These are phyloP conservation scores for Ochotona curzoniae DNA, from an alignment of 2,113 vertebrate genomes.

Conservation along the genomic window DNA sequence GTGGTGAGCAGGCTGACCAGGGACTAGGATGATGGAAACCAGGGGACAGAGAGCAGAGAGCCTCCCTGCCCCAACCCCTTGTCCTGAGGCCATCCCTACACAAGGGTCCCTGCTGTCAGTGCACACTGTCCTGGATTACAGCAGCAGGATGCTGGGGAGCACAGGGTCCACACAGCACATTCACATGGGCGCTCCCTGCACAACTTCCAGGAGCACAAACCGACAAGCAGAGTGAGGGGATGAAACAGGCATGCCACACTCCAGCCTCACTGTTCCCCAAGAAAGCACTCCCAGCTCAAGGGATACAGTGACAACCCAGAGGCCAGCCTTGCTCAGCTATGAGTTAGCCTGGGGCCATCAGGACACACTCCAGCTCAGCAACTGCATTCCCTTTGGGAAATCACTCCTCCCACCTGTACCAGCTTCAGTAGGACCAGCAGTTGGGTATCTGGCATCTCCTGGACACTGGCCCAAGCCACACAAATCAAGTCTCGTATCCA, in stretches of 20 bases:
- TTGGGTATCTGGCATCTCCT: no score
- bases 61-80: no score
- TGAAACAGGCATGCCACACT: not conserved
- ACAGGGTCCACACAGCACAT: not conserved
- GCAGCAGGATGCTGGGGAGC: not conserved
- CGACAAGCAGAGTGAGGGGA: not conserved
- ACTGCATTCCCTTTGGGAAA: no score
- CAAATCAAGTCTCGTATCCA: no score
- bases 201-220: not conserved
- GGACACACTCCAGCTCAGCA: no score
- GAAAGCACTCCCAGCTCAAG: not conserved
- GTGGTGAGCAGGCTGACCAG: no score
- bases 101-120: not conserved
- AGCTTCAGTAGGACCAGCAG: no score
- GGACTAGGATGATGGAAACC: not conserved
- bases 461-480: no score
- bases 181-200: not conserved
- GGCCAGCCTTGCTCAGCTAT: not conserved
- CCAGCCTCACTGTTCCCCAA: not conserved
- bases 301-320: not conserved
- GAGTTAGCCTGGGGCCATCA: not conserved
- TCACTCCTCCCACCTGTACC: no score
- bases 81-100: not conserved
- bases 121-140: not conserved
- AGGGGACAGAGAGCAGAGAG: not conserved